Evolutionary conservation across 1,140 invertebrate species (phyloP).

Genomic region (Phenacoccus solenopsis): DNA sequence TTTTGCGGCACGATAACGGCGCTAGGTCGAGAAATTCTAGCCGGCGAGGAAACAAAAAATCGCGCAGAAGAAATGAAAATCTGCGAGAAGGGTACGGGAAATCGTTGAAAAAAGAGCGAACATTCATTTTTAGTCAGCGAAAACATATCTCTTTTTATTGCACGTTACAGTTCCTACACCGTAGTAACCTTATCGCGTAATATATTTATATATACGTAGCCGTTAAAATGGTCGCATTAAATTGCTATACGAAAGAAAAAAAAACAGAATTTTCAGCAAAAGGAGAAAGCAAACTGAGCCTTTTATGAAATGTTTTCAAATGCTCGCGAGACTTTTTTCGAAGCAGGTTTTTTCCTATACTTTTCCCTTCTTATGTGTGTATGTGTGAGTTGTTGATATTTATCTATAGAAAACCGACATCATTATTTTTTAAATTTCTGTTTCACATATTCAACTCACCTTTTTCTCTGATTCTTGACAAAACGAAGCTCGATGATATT

Average conservation of each 20-base stretch:
- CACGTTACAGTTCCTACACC: not conserved
- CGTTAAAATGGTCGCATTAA: not conserved
- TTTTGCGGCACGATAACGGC: not conserved
- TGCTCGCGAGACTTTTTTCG: not conserved
- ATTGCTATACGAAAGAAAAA: not conserved
- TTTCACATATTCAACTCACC: too few species aligned
- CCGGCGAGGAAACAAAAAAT: too few species aligned
- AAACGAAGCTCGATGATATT: too few species aligned
- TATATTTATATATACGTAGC: not conserved
- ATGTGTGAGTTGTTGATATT: too few species aligned
- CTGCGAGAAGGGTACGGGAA: not conserved
- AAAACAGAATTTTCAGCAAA: not conserved
- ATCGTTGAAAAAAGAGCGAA: not conserved
- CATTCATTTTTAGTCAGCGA: constrained; percentile 1
- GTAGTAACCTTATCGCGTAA: constrained; percentile 1
- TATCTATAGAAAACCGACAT: too few species aligned
- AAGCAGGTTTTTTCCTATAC: too few species aligned
- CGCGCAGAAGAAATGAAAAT: not conserved
- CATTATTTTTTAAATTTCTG: too few species aligned
- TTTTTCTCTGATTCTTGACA: too few species aligned
- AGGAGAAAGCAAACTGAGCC: not conserved
- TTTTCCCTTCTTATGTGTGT: too few species aligned
- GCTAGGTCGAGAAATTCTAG: too few species aligned
- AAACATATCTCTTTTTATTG: not conserved
- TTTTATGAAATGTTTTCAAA: constrained; percentile 3